phyloP scores from a whole-genome alignment of 2,113 vertebrate species.

The Podarcis muralis region DNA sequence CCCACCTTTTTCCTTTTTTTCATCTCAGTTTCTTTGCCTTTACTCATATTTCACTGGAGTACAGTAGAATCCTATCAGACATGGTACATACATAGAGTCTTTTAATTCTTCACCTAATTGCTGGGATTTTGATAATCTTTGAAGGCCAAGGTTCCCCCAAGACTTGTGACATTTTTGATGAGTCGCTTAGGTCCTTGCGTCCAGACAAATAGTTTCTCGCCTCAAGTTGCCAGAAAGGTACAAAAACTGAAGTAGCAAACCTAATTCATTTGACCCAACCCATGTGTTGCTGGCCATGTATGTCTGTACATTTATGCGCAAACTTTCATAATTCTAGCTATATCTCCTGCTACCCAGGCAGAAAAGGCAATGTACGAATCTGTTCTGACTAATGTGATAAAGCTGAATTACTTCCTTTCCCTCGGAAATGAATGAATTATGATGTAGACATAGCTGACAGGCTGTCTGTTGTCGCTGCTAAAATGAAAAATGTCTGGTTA shows the following conservation, averaged over 20 bases:
- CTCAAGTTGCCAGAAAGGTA: conserved; percentile 4
- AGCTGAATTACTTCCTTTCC: conserved; percentile 37
- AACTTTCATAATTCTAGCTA: neutral
- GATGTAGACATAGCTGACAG: conserved; percentile 22
- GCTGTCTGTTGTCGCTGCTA: neutral
- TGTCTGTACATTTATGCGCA: conserved; percentile 37
- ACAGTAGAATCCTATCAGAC: neutral
- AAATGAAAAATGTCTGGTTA: conserved; percentile 1
- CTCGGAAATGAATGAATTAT: conserved; percentile 50
- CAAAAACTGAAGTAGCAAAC: neutral
- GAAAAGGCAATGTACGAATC: conserved; percentile 34
- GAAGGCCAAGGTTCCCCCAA: neutral
- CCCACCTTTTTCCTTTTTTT: neutral
- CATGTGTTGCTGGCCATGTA: conserved; percentile 21
- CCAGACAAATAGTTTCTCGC: neutral
- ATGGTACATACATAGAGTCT: neutral
- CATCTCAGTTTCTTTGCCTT: neutral
- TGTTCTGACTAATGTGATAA: conserved; percentile 24
- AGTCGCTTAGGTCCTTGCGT: neutral
- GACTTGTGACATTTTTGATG: conserved; percentile 17
- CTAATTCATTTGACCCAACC: conserved; percentile 33
- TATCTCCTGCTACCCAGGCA: conserved; percentile 22
- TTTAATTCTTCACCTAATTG: neutral
- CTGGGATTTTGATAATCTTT: neutral
- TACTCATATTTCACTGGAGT: neutral